A percentile compares a stretch with the other conserved stretches of the same genome.
Conservation (phyloP, 2,797 vertebrate genomes). For the Sebastes vulpes region DNA sequence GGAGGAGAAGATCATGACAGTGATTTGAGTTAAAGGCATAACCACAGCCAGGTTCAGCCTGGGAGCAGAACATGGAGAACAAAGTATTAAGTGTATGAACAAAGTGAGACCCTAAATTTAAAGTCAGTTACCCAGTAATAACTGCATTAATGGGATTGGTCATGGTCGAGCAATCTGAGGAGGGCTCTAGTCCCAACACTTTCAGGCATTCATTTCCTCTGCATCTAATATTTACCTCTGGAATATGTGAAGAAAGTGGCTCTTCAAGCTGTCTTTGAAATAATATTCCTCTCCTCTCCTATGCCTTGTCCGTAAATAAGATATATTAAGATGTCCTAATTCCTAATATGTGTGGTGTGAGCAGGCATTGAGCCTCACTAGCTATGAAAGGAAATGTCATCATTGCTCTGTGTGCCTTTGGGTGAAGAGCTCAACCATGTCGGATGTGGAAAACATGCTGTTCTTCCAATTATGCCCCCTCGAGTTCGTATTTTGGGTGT, state of each 20-base stretch:
- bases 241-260: not conserved
- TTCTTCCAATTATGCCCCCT: constrained; percentile 24
- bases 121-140: not conserved
- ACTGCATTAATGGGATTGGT: not conserved
- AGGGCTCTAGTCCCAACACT: not conserved
- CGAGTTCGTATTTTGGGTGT: constrained; percentile 6
- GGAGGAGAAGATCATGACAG: constrained; percentile 1
- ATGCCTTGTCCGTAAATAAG: not conserved
- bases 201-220: constrained; percentile 4
- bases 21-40: constrained; percentile 5
- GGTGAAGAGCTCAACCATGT: not conserved
- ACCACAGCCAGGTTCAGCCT: not conserved
- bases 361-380: not conserved
- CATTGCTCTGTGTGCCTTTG: constrained; percentile 13
- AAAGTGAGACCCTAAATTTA: not conserved
- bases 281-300: not conserved
- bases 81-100: constrained; percentile 7
- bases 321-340: not conserved
- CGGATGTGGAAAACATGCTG: constrained; percentile 43
- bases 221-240: not conserved
- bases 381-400: constrained; percentile 49
- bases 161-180: not conserved
- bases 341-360: not conserved
- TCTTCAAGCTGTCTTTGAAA: not conserved
- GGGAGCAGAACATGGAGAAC: not conserved